Conservation (phyloP, 2,888 invertebrate genomes). For the Microchrysa polita region DNA sequence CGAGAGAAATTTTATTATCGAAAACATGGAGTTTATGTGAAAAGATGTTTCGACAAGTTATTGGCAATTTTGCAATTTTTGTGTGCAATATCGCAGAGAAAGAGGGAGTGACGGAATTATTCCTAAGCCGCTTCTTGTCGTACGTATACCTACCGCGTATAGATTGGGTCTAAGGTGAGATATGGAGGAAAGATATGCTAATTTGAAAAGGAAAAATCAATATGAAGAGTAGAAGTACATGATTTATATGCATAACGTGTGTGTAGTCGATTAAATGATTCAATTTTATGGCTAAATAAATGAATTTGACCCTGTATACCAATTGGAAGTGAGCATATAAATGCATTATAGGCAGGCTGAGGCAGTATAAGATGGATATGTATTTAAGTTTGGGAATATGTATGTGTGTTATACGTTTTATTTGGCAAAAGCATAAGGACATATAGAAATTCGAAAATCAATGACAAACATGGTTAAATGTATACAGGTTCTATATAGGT, state of each 20-base stretch:
- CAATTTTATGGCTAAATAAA: neutral
- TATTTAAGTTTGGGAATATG: too few species aligned
- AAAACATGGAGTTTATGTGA: slow-evolving; percentile 33
- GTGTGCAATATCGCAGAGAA: slow-evolving; percentile 31
- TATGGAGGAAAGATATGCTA: slow-evolving; percentile 31
- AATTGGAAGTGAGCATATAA: too few species aligned
- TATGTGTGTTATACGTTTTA: too few species aligned
- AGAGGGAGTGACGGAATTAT: slow-evolving; percentile 20
- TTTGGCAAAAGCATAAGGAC: too few species aligned
- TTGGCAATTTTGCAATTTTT: slow-evolving; percentile 48
- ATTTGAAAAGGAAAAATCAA: slow-evolving; percentile 25
- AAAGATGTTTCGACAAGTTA: slow-evolving; percentile 42
- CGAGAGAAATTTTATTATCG: slow-evolving; percentile 41
- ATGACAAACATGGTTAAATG: too few species aligned
- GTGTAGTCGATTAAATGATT: slow-evolving; percentile 12
- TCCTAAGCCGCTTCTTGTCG: too few species aligned
- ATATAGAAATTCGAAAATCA: too few species aligned
- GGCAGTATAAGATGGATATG: too few species aligned
- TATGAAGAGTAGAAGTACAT: neutral
- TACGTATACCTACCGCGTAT: neutral
- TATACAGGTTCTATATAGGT: too few species aligned
- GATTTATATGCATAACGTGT: neutral
- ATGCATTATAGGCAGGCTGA: too few species aligned
- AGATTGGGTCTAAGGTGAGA: neutral
- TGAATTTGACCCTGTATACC: too few species aligned